Percentiles rank a stretch among this genome's conserved stretches.
Evolutionary conservation across 2,113 vertebrate genomes (phyloP).

Genomic region (Polypterus senegalus): DNA sequence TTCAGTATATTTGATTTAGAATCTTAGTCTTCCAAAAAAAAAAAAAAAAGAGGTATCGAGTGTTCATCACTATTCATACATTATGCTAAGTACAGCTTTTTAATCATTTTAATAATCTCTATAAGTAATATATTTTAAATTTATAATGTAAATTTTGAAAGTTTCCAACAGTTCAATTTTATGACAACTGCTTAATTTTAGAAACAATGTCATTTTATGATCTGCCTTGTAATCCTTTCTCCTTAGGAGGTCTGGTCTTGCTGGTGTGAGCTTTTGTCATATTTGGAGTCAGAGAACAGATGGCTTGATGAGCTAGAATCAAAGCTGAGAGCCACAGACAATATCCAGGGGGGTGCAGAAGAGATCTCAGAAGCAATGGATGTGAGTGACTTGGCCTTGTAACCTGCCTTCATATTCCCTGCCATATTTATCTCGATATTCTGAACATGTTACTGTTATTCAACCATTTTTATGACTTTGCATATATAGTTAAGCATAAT

Average conservation of each 20-base stretch:
- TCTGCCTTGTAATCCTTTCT: conserved; percentile 5
- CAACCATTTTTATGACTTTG: not conserved
- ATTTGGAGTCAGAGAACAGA: conserved; percentile 79
- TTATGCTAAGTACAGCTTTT: too few relatives aligned
- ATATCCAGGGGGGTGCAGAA: conserved; percentile 65
- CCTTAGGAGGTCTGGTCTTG: conserved; percentile 91
- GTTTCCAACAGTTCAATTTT: too few relatives aligned
- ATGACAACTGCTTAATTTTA: not conserved
- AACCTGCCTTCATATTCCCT: not conserved
- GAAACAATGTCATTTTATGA: not conserved
- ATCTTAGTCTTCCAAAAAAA: too few relatives aligned
- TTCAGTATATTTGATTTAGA: too few relatives aligned
- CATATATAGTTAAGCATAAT: too few relatives aligned
- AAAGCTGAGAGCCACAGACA: conserved; percentile 76
- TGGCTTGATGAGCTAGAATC: conserved; percentile 81
- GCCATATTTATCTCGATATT: not conserved
- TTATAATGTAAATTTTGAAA: not conserved
- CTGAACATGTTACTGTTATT: not conserved
- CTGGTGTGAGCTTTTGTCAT: conserved; percentile 80
- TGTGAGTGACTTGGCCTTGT: conserved; percentile 50
- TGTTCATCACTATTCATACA: too few relatives aligned
- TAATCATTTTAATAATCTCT: too few relatives aligned
- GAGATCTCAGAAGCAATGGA: conserved; percentile 69
- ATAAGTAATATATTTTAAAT: too few relatives aligned
- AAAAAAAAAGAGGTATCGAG: too few relatives aligned